Percentiles rank a stretch among this genome's conserved stretches.
These are phyloP conservation scores for Schizopygopsis pylzovi DNA, from an alignment of 2,797 vertebrate species.

Conservation along the genomic window DNA sequence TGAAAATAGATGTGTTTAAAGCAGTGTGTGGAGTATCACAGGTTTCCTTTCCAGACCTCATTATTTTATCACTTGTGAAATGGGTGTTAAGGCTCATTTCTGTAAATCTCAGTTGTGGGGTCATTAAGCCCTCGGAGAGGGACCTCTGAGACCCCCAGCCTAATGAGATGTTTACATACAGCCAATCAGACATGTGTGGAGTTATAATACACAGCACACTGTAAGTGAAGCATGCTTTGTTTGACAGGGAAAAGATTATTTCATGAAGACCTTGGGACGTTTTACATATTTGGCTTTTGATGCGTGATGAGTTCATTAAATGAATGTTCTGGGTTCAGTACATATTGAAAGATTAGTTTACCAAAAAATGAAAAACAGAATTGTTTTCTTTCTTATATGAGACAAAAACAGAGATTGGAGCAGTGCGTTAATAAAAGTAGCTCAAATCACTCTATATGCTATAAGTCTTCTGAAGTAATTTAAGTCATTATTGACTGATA, in stretches of 20 bases:
- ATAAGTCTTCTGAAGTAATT: neutral
- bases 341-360: neutral
- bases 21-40: slow-evolving; percentile 27
- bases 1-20: slow-evolving; percentile 36
- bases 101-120: slow-evolving; percentile 25
- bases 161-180: slow-evolving; percentile 60
- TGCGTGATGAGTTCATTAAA: neutral
- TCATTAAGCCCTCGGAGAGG: slow-evolving; percentile 44
- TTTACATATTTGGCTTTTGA: neutral
- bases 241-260: slow-evolving; percentile 4
- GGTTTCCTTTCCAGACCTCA: slow-evolving; percentile 38
- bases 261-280: neutral
- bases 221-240: neutral
- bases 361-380: neutral
- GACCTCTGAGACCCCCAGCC: slow-evolving; percentile 39
- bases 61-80: slow-evolving; percentile 43
- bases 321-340: neutral
- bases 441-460: neutral
- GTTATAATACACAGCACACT: slow-evolving; percentile 17
- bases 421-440: neutral
- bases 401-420: too few relatives aligned
- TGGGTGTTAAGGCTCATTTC: slow-evolving; percentile 15
- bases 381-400: too few relatives aligned
- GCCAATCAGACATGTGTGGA: slow-evolving; percentile 11
- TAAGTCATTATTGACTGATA: neutral